phyloP scores from a whole-genome alignment of 2,113 vertebrate genomes.

The Sciurus niger region DNA sequence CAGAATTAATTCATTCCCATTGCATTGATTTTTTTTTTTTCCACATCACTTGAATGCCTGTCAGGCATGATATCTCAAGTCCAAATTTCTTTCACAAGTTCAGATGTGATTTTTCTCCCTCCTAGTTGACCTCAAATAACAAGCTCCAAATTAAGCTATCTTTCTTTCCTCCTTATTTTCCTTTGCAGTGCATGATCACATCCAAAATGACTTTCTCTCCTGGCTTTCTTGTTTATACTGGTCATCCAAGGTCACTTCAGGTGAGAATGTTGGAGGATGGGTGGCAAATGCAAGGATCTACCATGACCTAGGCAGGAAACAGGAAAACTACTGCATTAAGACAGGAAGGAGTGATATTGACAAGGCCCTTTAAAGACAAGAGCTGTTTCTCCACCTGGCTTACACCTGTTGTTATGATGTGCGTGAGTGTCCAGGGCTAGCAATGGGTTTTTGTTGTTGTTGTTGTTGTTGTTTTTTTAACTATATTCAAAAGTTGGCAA shows the following conservation, averaged over 20 bases:
- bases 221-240: background rate
- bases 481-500: background rate
- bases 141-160: background rate
- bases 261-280: background rate
- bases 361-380: background rate
- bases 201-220: background rate
- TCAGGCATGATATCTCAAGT: background rate
- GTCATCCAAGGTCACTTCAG: background rate
- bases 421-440: background rate
- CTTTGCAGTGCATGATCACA: background rate
- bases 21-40: background rate
- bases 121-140: background rate
- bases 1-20: background rate
- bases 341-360: background rate
- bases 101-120: background rate
- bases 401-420: rapidly evolving
- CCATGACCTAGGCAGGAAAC: background rate
- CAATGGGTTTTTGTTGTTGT: background rate
- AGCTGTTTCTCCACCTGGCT: rapidly evolving
- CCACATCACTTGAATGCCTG: background rate
- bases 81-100: background rate
- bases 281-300: background rate
- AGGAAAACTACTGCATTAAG: background rate
- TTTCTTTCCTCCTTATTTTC: background rate
- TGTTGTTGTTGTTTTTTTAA: background rate